Evolutionary conservation across 35 echinoderm and acorn worm genomes (phyloP).

Genomic region (Acanthaster planci): DNA sequence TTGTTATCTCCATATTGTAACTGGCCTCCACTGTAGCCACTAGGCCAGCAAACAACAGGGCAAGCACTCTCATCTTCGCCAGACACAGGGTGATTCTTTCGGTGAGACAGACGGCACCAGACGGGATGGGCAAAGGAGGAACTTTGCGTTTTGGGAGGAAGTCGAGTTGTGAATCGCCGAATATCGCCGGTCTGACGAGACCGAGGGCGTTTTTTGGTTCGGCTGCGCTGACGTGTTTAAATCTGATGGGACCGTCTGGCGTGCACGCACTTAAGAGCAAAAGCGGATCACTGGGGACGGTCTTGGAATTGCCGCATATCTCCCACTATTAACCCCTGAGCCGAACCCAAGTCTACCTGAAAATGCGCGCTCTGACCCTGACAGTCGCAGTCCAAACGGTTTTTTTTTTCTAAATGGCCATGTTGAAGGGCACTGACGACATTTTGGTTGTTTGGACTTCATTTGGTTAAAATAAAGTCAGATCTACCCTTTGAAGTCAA

Average conservation of each 20-base stretch:
- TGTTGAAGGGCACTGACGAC: background rate
- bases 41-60: background rate
- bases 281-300: too few species aligned
- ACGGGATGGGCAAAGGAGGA: background rate
- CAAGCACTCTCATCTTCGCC: background rate
- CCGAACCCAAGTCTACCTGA: too few species aligned
- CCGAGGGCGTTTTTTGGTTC: too few species aligned
- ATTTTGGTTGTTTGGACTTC: background rate
- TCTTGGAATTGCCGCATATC: too few species aligned
- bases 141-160: background rate
- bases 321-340: too few species aligned
- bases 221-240: too few species aligned
- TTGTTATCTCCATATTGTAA: background rate
- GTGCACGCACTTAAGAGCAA: too few species aligned
- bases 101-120: background rate
- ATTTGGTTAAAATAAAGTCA: background rate
- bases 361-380: too few species aligned
- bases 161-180: background rate
- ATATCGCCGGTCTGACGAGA: background rate
- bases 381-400: background rate
- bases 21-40: background rate
- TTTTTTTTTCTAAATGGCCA: background rate
- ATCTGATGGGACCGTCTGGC: too few species aligned
- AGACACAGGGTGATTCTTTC: background rate
- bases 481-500: background rate